phyloP scores from a whole-genome alignment of 37 sponge, comb jelly and placozoan genomes.

The Ianthella basta region DNA sequence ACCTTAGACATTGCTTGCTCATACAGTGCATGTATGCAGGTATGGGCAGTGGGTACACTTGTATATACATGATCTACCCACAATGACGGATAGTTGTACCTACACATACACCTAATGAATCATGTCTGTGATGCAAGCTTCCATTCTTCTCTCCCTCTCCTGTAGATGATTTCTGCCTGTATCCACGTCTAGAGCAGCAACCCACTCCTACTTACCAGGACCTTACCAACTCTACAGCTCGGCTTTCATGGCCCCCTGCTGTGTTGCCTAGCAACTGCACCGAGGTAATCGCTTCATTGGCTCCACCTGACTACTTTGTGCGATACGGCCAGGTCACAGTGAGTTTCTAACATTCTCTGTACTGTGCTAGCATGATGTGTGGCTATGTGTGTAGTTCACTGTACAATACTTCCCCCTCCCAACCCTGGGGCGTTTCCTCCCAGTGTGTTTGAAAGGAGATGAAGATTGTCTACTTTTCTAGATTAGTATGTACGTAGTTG shows the following conservation, averaged over 20 bases:
- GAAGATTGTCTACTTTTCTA: no score
- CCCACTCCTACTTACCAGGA: neutral
- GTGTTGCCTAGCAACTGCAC: neutral
- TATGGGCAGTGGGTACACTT: no score
- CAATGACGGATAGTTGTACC: no score
- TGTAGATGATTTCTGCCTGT: constrained; percentile 22
- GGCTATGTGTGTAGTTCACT: neutral
- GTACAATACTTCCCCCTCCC: no score
- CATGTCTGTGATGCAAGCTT: neutral
- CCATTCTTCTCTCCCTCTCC: neutral
- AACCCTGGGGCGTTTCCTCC: no score
- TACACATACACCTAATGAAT: neutral
- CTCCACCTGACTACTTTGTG: constrained; percentile 8
- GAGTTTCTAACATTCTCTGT: neutral
- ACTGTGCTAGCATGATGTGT: neutral
- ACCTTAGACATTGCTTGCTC: no score
- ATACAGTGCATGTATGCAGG: no score
- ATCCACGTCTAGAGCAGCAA: neutral
- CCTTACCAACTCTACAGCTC: neutral
- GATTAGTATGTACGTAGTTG: no score
- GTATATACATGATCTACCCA: no score
- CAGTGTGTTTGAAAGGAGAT: no score
- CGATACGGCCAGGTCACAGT: neutral
- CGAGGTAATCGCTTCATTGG: neutral
- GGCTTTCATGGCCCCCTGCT: neutral